Conservation (phyloP, 2,113 vertebrate species). For the Hydrolagus affinis region DNA sequence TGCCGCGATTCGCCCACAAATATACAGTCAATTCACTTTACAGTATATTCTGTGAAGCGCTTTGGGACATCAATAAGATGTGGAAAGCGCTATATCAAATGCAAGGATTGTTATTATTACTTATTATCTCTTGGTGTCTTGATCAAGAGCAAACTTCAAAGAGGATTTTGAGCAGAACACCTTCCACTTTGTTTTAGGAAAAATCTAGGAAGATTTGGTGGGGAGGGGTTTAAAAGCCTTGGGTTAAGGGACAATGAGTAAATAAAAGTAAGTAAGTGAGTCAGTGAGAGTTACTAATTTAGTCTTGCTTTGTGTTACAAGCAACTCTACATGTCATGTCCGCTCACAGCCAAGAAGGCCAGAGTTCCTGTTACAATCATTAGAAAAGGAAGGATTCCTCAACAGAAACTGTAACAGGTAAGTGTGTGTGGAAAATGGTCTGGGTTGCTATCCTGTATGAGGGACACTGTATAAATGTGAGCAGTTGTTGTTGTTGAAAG, state of each 20-base stretch:
- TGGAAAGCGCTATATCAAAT: too few species aligned
- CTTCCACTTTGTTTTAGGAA: not conserved
- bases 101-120: too few species aligned
- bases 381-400: conserved; percentile 37
- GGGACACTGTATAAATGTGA: too few species aligned
- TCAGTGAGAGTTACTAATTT: not conserved
- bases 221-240: too few species aligned
- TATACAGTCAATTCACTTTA: too few species aligned
- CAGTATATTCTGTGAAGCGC: too few species aligned
- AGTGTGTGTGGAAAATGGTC: not conserved
- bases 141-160: not conserved
- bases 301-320: conserved; percentile 33
- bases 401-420: conserved; percentile 35
- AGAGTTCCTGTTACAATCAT: conserved; percentile 48
- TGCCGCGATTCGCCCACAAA: too few species aligned
- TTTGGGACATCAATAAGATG: too few species aligned
- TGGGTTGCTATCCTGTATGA: not conserved
- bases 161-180: not conserved
- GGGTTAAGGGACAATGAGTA: too few species aligned
- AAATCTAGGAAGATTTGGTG: too few species aligned
- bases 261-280: not conserved
- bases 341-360: conserved; percentile 54
- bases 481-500: too few species aligned
- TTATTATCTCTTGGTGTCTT: too few species aligned
- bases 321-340: conserved; percentile 34